A percentile compares a stretch with the other conserved stretches of the same genome.
phyloP scores from a whole-genome alignment of 1,140 invertebrate genomes.

The Sycophaga agraensis region DNA sequence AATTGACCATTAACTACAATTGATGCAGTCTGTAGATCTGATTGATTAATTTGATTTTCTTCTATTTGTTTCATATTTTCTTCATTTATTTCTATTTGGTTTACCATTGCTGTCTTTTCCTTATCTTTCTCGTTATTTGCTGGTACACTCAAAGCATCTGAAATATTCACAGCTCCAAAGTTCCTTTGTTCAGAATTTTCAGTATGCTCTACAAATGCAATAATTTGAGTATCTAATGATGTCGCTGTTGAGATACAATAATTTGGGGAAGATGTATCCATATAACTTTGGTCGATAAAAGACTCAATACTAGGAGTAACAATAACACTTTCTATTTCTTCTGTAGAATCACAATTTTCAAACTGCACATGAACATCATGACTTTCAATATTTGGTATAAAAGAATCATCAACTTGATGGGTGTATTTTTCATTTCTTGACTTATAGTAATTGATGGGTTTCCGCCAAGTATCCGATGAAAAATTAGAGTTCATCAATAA shows the following conservation, averaged over 20 bases:
- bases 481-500: constrained; percentile 26
- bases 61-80: background rate
- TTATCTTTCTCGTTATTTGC: background rate
- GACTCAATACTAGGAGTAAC: background rate
- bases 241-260: background rate
- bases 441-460: constrained; percentile 14
- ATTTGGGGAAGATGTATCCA: background rate
- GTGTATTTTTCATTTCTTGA: background rate
- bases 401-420: constrained; percentile 10
- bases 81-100: background rate
- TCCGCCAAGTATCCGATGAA: constrained; percentile 22
- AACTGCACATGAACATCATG: background rate
- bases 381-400: constrained; percentile 4
- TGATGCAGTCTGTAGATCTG: background rate
- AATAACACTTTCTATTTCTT: background rate
- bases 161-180: background rate
- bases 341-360: background rate
- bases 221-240: background rate
- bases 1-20: constrained; percentile 1
- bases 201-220: background rate
- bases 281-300: background rate
- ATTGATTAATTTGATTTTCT: background rate
- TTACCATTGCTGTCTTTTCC: background rate
- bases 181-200: background rate
- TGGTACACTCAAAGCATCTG: background rate